Evolutionary conservation across 2,113 vertebrate species (phyloP).

Genomic region (Clarias magur): DNA sequence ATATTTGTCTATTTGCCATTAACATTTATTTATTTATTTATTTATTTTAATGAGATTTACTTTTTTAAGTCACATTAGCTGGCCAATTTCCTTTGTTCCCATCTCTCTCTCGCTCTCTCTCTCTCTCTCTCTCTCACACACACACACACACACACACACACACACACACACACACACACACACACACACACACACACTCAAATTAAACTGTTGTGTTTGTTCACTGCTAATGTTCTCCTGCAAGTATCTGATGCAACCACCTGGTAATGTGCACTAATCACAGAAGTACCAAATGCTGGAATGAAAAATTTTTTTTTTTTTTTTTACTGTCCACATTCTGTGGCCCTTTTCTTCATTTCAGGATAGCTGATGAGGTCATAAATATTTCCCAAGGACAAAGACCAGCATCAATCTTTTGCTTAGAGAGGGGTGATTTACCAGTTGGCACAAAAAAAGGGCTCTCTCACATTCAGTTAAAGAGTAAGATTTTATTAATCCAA

Average conservation of each 20-base stretch:
- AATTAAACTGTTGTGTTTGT: slow-evolving; percentile 31
- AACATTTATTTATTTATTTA: slow-evolving; percentile 25
- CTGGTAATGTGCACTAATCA: slow-evolving; percentile 50
- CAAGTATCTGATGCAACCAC: slow-evolving; percentile 47
- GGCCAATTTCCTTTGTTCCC: slow-evolving; percentile 20
- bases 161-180: not conserved
- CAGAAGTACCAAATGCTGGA: slow-evolving; percentile 4
- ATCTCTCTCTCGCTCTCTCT: not conserved
- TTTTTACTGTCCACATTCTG: slow-evolving; percentile 3
- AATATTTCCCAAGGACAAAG: slow-evolving; percentile 52
- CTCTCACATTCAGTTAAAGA: slow-evolving; percentile 45
- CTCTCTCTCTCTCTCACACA: not conserved
- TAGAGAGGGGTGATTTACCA: slow-evolving; percentile 45
- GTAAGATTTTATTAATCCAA: slow-evolving; percentile 26
- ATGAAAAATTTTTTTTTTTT: not conserved
- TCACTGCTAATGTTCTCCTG: slow-evolving; percentile 34
- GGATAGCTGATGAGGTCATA: slow-evolving; percentile 27
- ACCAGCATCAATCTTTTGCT: slow-evolving; percentile 41
- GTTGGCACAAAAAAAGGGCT: slow-evolving; percentile 45
- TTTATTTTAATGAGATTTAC: slow-evolving; percentile 48
- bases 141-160: not conserved
- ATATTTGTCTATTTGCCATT: slow-evolving; percentile 44
- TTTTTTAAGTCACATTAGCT: slow-evolving; percentile 14
- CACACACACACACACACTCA: not conserved
- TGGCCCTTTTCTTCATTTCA: slow-evolving; percentile 2